Evolutionary conservation across 2,113 vertebrate genomes (phyloP).

Genomic region (Nothobranchius furzeri): DNA sequence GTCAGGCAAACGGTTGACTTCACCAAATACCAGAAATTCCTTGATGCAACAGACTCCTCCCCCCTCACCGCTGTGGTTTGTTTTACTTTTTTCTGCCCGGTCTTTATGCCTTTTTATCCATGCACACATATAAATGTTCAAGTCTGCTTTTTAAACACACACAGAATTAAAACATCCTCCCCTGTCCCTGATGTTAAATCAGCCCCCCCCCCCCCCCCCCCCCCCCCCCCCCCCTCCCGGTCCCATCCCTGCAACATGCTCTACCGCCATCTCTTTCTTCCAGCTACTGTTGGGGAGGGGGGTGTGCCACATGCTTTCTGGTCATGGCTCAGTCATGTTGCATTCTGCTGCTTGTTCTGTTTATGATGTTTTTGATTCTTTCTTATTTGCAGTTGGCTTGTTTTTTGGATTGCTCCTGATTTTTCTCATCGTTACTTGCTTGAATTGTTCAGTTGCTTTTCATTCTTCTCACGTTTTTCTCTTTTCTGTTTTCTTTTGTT

Average conservation of each 20-base stretch:
- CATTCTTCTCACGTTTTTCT: constrained; percentile 79
- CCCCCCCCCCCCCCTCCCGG: constrained; percentile 37
- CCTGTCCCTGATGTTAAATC: constrained; percentile 56
- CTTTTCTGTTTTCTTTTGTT: constrained; percentile 78
- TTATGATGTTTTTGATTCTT: constrained; percentile 71
- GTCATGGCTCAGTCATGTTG: constrained; percentile 75
- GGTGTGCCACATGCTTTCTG: constrained; percentile 64
- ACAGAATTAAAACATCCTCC: constrained; percentile 66
- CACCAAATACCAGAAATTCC: constrained; percentile 34
- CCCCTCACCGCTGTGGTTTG: constrained; percentile 29
- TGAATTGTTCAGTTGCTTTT: constrained; percentile 75
- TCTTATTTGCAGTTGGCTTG: constrained; percentile 68
- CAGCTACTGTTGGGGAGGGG: constrained; percentile 73
- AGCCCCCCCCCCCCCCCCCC: constrained; percentile 37
- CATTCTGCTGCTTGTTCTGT: constrained; percentile 75
- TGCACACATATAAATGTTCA: constrained; percentile 67
- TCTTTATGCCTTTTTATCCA: constrained; percentile 47
- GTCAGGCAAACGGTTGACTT: constrained; percentile 49
- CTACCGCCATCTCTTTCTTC: constrained; percentile 72
- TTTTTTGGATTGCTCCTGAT: constrained; percentile 74
- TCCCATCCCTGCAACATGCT: constrained; percentile 70
- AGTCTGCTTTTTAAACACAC: constrained; percentile 57
- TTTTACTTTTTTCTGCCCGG: constrained; percentile 45
- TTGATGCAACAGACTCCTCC: constrained; percentile 18
- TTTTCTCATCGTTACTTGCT: constrained; percentile 76